Percentiles rank a stretch among this genome's conserved stretches.
These are phyloP conservation scores for Abramis brama DNA, from an alignment of 2,113 vertebrate species.

Conservation along the genomic window DNA sequence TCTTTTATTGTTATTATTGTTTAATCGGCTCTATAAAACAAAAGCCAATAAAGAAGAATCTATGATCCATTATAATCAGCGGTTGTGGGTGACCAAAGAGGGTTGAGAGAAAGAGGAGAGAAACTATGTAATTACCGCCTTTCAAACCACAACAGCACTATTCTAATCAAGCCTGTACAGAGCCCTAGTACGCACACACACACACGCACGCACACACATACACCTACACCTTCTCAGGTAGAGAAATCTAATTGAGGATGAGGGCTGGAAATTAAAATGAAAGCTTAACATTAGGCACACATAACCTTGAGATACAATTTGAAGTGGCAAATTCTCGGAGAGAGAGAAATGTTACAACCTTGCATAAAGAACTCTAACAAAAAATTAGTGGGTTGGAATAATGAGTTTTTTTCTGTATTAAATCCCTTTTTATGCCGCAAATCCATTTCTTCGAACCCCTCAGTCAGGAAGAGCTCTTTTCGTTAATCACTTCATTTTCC, in stretches of 20 bases:
- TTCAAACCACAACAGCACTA: constrained; percentile 49
- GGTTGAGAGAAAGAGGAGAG: constrained; percentile 38
- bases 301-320: constrained; percentile 39
- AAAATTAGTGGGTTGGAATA: constrained; percentile 39
- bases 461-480: constrained; percentile 26
- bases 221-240: constrained; percentile 29
- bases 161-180: constrained; percentile 41
- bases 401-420: constrained; percentile 29
- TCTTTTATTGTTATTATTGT: constrained; percentile 59
- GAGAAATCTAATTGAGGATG: constrained; percentile 35
- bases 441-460: constrained; percentile 47
- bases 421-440: constrained; percentile 42
- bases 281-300: constrained; percentile 43
- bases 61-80: constrained; percentile 56
- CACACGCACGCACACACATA: constrained; percentile 11
- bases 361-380: constrained; percentile 29
- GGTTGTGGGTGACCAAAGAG: constrained; percentile 45
- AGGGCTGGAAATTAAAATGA: constrained; percentile 38
- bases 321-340: constrained; percentile 20
- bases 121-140: constrained; percentile 50
- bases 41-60: constrained; percentile 51
- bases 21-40: constrained; percentile 58
- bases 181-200: not conserved
- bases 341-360: constrained; percentile 27
- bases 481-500: constrained; percentile 67